phyloP scores from a whole-genome alignment of 2,113 vertebrate species.

The Ceuthmochares aereus region DNA sequence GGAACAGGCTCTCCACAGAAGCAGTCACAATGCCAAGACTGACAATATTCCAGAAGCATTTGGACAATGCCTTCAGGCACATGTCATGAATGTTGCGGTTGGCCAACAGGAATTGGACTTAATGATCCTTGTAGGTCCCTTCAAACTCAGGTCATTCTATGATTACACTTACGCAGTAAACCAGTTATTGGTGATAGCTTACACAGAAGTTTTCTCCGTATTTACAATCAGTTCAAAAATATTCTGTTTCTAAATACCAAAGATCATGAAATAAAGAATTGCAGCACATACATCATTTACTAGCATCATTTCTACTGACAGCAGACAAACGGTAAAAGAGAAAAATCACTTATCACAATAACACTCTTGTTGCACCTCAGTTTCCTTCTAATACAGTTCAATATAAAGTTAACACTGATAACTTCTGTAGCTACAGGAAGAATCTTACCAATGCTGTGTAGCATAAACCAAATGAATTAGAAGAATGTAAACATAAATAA shows the following conservation, averaged over 20 bases:
- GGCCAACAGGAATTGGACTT: too few species aligned
- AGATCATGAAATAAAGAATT: not conserved
- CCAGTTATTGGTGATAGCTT: not conserved
- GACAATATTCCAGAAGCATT: too few species aligned
- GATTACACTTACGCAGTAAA: not conserved
- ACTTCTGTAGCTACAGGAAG: not conserved
- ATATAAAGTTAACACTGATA: not conserved
- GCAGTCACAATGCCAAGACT: too few species aligned
- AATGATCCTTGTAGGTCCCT: too few species aligned
- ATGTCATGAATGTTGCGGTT: too few species aligned
- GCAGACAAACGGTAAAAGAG: not conserved
- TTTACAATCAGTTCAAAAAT: not conserved
- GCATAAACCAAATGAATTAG: not conserved
- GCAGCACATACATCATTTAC: not conserved
- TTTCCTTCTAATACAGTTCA: not conserved
- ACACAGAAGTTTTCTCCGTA: not conserved
- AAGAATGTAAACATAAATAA: not conserved
- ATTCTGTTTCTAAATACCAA: not conserved
- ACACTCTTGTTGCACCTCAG: not conserved
- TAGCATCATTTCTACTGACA: not conserved
- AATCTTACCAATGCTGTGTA: not conserved
- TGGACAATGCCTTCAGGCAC: too few species aligned
- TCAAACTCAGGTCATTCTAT: too few species aligned
- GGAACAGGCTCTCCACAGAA: too few species aligned
- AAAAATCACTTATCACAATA: not conserved